A percentile compares a stretch with the other conserved stretches of the same genome.
These are phyloP conservation scores for Julus scandinavius DNA, from an alignment of 2,888 invertebrate genomes.

Conservation along the genomic window DNA sequence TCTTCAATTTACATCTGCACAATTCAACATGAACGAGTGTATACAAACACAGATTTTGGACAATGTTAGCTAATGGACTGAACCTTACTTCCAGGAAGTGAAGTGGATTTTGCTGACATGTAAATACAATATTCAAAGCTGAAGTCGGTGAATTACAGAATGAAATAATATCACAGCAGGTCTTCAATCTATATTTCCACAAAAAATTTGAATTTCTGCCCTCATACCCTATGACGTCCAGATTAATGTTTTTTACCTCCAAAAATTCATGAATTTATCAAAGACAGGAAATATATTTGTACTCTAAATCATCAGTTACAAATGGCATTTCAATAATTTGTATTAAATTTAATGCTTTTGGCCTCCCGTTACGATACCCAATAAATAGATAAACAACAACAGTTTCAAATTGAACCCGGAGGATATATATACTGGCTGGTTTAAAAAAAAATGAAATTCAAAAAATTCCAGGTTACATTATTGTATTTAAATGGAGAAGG, in stretches of 20 bases:
- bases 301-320: not conserved
- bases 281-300: not conserved
- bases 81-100: too few species aligned
- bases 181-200: not conserved
- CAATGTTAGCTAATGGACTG: too few species aligned
- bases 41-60: too few species aligned
- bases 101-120: too few species aligned
- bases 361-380: not conserved
- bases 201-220: not conserved
- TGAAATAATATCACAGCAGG: not conserved
- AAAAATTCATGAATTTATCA: not conserved
- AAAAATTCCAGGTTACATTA: constrained; percentile 17
- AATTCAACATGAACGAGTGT: too few species aligned
- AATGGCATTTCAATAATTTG: not conserved
- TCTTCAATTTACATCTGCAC: too few species aligned
- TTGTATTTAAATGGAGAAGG: constrained; percentile 1
- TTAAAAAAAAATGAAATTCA: not conserved
- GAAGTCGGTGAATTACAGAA: not conserved
- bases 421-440: not conserved
- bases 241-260: not conserved
- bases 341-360: not conserved
- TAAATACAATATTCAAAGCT: too few species aligned
- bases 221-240: not conserved
- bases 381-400: not conserved
- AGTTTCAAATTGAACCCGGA: not conserved